Percentiles rank a stretch among this genome's conserved stretches.
These are phyloP conservation scores for Eledona agricola DNA, from an alignment of 2,888 invertebrate genomes.

Conservation along the genomic window DNA sequence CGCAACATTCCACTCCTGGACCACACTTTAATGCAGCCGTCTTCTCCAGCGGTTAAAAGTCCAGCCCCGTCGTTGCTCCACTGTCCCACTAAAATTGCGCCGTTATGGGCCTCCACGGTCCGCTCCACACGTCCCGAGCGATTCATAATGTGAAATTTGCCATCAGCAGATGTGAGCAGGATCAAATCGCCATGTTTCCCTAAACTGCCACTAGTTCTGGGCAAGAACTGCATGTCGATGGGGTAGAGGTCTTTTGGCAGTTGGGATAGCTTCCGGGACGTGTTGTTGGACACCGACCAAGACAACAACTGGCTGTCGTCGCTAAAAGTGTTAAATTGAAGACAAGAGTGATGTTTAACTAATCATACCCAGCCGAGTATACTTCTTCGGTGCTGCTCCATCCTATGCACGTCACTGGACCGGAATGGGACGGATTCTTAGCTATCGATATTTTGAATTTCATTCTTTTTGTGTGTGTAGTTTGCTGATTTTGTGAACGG, in stretches of 20 bases:
- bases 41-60: constrained; percentile 95
- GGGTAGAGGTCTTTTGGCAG: constrained; percentile 87
- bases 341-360: not conserved
- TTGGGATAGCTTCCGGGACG: constrained; percentile 78
- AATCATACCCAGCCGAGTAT: constrained; percentile 82
- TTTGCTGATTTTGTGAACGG: constrained; percentile 19
- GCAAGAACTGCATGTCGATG: constrained; percentile 89
- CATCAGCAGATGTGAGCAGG: constrained; percentile 87
- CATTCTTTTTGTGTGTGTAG: constrained; percentile 64
- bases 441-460: constrained; percentile 82
- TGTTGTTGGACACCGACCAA: constrained; percentile 86
- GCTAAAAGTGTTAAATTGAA: constrained; percentile 66
- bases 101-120: constrained; percentile 90
- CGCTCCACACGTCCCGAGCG: constrained; percentile 93
- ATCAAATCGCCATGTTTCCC: constrained; percentile 79
- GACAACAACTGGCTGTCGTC: constrained; percentile 90
- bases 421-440: constrained; percentile 72
- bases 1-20: constrained; percentile 94
- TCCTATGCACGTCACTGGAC: constrained; percentile 87
- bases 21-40: constrained; percentile 97
- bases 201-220: constrained; percentile 68
- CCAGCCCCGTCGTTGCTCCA: constrained; percentile 97
- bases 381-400: constrained; percentile 96
- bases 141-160: constrained; percentile 88
- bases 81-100: constrained; percentile 86